Evolutionary conservation across 2,113 vertebrate species (phyloP).

Genomic region (Dolichallabes microphthalmus): DNA sequence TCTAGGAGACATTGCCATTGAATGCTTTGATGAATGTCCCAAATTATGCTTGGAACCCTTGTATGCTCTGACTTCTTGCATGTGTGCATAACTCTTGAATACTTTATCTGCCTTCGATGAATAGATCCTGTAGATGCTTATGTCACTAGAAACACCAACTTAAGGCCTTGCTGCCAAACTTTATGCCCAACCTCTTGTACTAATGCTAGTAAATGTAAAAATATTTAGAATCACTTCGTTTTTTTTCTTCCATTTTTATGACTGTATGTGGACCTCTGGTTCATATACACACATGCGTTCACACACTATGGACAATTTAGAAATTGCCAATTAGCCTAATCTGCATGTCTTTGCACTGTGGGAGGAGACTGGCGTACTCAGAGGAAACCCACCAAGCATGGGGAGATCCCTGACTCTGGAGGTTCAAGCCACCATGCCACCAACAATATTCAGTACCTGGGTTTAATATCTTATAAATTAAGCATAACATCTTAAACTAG

Average conservation of each 20-base stretch:
- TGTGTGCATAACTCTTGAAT: neutral
- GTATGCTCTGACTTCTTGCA: neutral
- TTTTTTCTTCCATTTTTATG: neutral
- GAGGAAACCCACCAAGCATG: no score
- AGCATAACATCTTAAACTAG: neutral
- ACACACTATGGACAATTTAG: no score
- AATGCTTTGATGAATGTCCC: neutral
- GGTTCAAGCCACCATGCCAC: no score
- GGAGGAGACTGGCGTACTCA: no score
- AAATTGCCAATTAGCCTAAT: no score
- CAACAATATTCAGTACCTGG: neutral
- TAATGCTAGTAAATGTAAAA: neutral
- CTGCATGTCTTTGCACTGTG: no score
- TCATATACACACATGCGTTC: no score
- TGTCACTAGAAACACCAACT: neutral
- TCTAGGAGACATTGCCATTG: neutral
- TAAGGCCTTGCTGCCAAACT: neutral
- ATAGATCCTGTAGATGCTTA: neutral
- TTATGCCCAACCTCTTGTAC: neutral
- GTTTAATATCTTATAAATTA: neutral
- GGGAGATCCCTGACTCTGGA: no score
- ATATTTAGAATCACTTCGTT: neutral
- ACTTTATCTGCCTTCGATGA: neutral
- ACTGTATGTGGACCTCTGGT: no score
- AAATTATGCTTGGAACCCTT: neutral